Evolutionary conservation across 2,888 invertebrate species (phyloP).

Genomic region (Chorisops tibialis): DNA sequence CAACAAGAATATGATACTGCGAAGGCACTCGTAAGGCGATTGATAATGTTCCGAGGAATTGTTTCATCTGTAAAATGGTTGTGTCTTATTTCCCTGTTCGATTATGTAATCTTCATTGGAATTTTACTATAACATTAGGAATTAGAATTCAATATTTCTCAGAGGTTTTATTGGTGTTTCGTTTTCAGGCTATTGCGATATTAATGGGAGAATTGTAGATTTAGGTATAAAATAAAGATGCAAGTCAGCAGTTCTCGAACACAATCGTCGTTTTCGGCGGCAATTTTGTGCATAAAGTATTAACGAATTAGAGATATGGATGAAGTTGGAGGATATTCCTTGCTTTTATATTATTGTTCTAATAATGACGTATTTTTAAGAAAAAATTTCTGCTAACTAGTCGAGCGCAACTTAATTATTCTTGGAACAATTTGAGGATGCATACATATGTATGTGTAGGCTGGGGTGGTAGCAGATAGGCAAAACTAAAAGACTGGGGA

Average conservation of each 20-base stretch:
- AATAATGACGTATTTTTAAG: too few species aligned
- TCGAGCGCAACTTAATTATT: too few species aligned
- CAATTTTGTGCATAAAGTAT: too few species aligned
- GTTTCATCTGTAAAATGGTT: conserved; percentile 19
- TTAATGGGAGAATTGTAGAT: conserved; percentile 11
- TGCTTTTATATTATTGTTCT: too few species aligned
- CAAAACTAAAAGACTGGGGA: too few species aligned
- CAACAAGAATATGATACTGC: conserved; percentile 5
- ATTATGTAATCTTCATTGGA: conserved; percentile 23
- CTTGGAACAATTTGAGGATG: too few species aligned
- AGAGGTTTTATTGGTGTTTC: not conserved
- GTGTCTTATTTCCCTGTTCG: conserved; percentile 14
- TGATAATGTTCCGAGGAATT: conserved; percentile 22
- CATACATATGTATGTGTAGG: not conserved
- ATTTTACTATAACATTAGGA: conserved; percentile 24
- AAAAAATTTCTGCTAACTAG: too few species aligned
- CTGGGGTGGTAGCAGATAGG: too few species aligned
- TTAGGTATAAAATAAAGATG: too few species aligned
- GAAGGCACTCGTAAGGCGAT: conserved; percentile 19
- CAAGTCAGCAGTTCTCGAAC: not conserved
- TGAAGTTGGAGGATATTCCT: too few species aligned
- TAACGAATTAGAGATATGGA: too few species aligned
- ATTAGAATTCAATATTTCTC: conserved; percentile 23
- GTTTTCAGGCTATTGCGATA: conserved; percentile 9
- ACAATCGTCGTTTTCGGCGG: not conserved